Evolutionary conservation across 2,113 vertebrate genomes (phyloP).

Genomic region (Pterophyllum scalare): DNA sequence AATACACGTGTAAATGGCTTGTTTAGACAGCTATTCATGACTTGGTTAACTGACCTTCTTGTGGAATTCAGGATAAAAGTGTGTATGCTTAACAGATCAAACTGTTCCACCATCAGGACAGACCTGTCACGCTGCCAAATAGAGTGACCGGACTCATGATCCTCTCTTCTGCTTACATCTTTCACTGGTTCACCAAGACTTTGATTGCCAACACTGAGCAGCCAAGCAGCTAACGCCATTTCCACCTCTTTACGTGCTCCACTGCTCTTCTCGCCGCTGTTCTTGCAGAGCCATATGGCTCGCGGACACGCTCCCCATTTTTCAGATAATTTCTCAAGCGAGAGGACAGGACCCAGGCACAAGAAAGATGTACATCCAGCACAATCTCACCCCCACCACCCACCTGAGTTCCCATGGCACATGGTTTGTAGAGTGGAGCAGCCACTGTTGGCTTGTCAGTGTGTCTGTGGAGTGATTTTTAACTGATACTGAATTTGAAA

Average conservation of each 20-base stretch:
- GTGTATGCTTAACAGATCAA: conserved; percentile 35
- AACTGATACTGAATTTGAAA: conserved; percentile 30
- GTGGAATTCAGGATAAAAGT: conserved; percentile 19
- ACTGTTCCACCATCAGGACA: conserved; percentile 43
- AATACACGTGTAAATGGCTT: not conserved
- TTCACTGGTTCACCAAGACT: conserved; percentile 65
- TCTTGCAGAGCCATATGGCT: conserved; percentile 79
- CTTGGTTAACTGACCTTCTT: not conserved
- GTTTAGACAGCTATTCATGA: conserved; percentile 10
- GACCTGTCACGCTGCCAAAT: conserved; percentile 57
- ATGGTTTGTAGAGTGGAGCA: not conserved
- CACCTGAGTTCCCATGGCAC: not conserved
- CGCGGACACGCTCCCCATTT: conserved; percentile 77
- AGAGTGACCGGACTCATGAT: conserved; percentile 59
- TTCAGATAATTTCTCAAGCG: conserved; percentile 84
- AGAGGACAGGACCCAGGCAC: conserved; percentile 69
- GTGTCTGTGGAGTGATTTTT: conserved; percentile 23
- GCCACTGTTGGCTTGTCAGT: conserved; percentile 15
- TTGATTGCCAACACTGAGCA: conserved; percentile 75
- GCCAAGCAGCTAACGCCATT: conserved; percentile 75
- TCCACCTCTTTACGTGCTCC: conserved; percentile 79
- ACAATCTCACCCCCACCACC: not conserved
- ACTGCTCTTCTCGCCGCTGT: conserved; percentile 60
- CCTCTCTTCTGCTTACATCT: conserved; percentile 52
- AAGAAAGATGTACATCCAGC: conserved; percentile 34